These are phyloP conservation scores for Dendroctonus ponderosae DNA, from an alignment of 1,140 invertebrate genomes.

Conservation along the genomic window DNA sequence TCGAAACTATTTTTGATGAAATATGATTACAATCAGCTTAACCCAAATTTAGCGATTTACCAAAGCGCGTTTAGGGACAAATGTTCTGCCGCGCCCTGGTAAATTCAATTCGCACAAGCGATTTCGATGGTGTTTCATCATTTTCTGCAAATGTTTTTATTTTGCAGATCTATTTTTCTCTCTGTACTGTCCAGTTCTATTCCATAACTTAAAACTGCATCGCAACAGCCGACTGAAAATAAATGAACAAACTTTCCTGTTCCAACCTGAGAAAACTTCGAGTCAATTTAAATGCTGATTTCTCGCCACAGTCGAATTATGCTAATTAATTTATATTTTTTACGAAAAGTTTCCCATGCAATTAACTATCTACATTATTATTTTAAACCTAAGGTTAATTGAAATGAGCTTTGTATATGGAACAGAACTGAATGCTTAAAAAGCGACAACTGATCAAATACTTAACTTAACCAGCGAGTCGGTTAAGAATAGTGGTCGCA, in stretches of 20 bases:
- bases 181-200: neutral
- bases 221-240: too few relatives aligned
- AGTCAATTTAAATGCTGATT: neutral
- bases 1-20: too few relatives aligned
- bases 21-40: too few relatives aligned
- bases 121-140: slow-evolving; percentile 45
- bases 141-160: slow-evolving; percentile 1
- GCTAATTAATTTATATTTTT: too few relatives aligned
- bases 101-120: slow-evolving; percentile 34
- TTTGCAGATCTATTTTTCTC: slow-evolving; percentile 3
- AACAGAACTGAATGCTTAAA: neutral
- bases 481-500: slow-evolving; percentile 47
- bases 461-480: slow-evolving; percentile 42
- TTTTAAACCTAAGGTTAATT: too few relatives aligned
- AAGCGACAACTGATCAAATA: slow-evolving; percentile 15
- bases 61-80: neutral
- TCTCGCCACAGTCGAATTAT: neutral
- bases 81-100: neutral
- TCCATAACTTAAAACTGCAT: too few relatives aligned
- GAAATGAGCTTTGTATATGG: too few relatives aligned
- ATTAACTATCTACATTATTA: too few relatives aligned
- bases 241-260: too few relatives aligned
- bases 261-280: too few relatives aligned
- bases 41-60: too few relatives aligned
- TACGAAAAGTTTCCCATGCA: too few relatives aligned